These are phyloP conservation scores for Carollia perspicillata DNA, from an alignment of 2,113 vertebrate species.

Conservation along the genomic window DNA sequence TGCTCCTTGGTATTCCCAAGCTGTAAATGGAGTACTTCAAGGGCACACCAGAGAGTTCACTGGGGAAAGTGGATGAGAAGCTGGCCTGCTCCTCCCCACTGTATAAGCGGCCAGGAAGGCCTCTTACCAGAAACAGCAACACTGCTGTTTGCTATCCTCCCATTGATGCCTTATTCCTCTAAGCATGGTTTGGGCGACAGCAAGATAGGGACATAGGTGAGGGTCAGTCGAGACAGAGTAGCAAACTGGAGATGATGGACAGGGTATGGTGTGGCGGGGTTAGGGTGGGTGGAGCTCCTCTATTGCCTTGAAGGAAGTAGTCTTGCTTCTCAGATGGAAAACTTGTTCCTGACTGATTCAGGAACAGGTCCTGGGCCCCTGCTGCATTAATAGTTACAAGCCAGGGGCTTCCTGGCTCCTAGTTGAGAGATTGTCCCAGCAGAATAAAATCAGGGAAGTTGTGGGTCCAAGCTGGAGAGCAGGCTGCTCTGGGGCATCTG, in stretches of 20 bases:
- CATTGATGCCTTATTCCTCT: neutral
- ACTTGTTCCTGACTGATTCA: neutral
- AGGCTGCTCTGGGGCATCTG: neutral
- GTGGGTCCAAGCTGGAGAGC: neutral
- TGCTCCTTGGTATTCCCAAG: neutral
- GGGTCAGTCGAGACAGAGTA: neutral
- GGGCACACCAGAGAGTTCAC: neutral
- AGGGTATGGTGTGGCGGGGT: fast-evolving
- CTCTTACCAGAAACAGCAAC: neutral
- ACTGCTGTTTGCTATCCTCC: neutral
- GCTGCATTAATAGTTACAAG: too few relatives aligned
- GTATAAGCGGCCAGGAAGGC: neutral
- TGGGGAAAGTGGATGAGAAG: neutral
- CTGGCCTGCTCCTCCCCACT: neutral
- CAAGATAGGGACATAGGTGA: neutral
- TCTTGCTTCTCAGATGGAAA: neutral
- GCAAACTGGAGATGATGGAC: neutral
- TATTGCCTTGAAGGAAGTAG: neutral
- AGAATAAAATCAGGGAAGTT: neutral
- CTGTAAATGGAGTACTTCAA: neutral
- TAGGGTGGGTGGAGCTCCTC: neutral
- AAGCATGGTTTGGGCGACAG: neutral
- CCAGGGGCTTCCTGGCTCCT: neutral
- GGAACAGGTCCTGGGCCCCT: neutral
- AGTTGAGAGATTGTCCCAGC: neutral